Evolutionary conservation across 2,113 vertebrate genomes (phyloP), one percentile per base, ranked within the genome.

Genomic region (Oophaga pumilio): DNA sequence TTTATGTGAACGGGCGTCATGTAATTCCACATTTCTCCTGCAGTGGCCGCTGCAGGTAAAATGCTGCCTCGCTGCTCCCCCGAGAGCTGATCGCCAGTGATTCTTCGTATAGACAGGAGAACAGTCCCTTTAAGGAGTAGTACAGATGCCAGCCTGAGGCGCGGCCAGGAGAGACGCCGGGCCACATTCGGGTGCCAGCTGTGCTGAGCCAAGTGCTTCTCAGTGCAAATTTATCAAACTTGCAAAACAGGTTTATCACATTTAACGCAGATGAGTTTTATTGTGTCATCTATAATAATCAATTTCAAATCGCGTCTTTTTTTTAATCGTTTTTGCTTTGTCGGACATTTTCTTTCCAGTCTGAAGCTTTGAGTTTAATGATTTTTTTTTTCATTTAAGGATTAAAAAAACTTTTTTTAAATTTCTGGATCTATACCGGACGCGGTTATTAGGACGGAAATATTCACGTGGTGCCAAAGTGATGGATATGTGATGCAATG

Each of bases 201-300:
- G 17, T 43, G 20, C 68, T 76, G 57, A 49, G 71, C 20, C 12
- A 18, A 18, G 84, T 53, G 20, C 83, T 24, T 78, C 85, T 53
- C 26, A 8, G 10, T 43, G 49, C 14, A 85, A 18, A 86, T 79
- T 68, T 68, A 86, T 86, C 85, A 52, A 18, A 28, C 43, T 85
- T 62, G 43, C 18, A 28, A 77, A 86, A 59, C 15, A n/a, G 28
- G 17, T 82, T 66, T 50, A 66, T 82, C 80, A 49, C 78, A 69
- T 52, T 68, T 69, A 69, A 6, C 43, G 52, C 12, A 84, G 68
- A 57, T 56, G 24, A 59, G 50, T 53, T 71, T 73, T 56, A 33
- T 43, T 66, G 50, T 68, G 66, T 71, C 82, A 71, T 84, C 82
- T 73, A 22, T 68, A 68, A 68, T 68, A 68, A 57, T 28, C 76